Base-by-base conservation (phyloP, 2,888 invertebrate genomes). In the Nesidiocoris tenuis region DNA sequence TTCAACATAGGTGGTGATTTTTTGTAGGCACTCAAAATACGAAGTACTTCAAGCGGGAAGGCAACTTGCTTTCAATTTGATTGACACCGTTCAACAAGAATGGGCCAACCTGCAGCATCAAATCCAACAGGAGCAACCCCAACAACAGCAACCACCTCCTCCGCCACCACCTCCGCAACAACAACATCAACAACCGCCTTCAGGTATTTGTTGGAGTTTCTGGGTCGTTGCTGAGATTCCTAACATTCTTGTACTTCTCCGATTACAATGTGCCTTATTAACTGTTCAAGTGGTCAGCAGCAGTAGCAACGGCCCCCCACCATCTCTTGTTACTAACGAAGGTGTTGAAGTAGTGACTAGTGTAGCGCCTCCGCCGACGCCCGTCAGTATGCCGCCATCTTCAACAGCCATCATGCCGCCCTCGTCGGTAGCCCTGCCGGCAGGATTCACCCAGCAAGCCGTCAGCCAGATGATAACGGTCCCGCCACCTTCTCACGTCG, bases 1-100 rank as follows among this genome's bases (percentile, higher is more conserved):
- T n/a, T n/a, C n/a, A n/a, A n/a, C n/a, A n/a, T n/a, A n/a, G n/a
- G n/a, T n/a, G n/a, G n/a, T n/a, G n/a, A n/a, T n/a, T n/a, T n/a
- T n/a, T n/a, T n/a, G n/a, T 7, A 88, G 88, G 82, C 92, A 93
- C 85, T 87, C 89, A 12, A 88, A 90, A 80, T 86, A 88, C 23
- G 88, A 90, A 80, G 90, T 90, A 64, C 83, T 91, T 59, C 87
- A 89, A 78, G 89, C 88, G 80, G 92, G 91, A 17, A 89, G 90
- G 81, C 89, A 90, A 79, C 83, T 92, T 74, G 90, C 91, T 16
- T 88, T 90, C 81, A 93, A 93, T 84, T 86, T 93, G 65, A 90
- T 93, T 80, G 91, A 92, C 84, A 93, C 93, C 2, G 89, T 93
- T 83, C 88, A 90, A 79, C 85, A 86, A 75, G 86, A 86, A 79